A percentile compares a stretch with the other conserved stretches of the same genome.
phyloP scores from a whole-genome alignment of 2,888 invertebrate species.

The Rapana venosa region DNA sequence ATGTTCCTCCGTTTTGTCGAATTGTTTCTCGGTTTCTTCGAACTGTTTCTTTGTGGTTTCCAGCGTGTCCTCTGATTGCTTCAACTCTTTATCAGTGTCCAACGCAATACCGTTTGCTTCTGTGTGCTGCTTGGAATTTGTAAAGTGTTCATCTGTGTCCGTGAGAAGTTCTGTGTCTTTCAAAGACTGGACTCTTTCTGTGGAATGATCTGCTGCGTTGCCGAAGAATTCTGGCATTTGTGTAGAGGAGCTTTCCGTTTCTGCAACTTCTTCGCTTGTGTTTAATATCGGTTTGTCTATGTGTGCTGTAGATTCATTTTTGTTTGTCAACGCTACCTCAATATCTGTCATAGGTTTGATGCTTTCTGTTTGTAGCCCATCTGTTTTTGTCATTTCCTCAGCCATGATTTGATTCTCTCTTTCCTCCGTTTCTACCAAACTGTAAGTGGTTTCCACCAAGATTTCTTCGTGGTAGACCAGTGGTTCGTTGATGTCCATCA shows the following conservation, averaged over 20 bases:
- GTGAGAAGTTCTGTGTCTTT: not conserved
- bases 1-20: not conserved
- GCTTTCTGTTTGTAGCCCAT: not conserved
- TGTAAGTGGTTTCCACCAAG: too few species aligned
- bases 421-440: not conserved
- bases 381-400: not conserved
- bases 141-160: not conserved
- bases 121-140: not conserved
- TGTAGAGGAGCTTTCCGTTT: not conserved
- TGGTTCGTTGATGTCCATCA: too few species aligned
- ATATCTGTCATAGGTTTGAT: not conserved
- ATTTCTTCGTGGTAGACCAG: too few species aligned
- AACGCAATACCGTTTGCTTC: not conserved
- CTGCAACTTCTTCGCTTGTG: not conserved
- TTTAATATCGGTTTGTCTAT: not conserved
- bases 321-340: not conserved
- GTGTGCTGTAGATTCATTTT: not conserved
- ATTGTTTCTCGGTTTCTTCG: not conserved
- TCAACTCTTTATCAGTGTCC: not conserved
- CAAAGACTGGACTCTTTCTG: not conserved
- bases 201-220: too few species aligned
- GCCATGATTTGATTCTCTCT: too few species aligned
- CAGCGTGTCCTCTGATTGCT: not conserved
- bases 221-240: not conserved
- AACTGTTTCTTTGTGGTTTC: not conserved